Base-by-base conservation (phyloP, 1,140 invertebrate genomes). In the Zophobas atratus region DNA sequence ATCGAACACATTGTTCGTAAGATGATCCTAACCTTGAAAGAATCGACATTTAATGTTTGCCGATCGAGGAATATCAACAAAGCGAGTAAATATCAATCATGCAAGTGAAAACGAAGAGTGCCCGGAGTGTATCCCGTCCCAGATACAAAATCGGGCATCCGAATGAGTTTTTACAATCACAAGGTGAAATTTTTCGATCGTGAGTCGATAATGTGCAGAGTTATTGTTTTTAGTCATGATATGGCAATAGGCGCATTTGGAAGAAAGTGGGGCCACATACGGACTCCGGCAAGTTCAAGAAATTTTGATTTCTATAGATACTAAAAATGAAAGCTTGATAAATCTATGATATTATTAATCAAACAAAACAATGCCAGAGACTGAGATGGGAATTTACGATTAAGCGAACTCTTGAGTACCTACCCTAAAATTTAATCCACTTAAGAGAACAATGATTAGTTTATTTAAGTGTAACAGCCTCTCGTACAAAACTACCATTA, bases 171-270 rank as follows among this genome's bases (percentile, higher is more conserved):
- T 60, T 60, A 35, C 36, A 60, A 60, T 60, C 56, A 60, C 35
- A 60, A 60, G 35, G 56, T 60, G 56, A 60, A 60, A 60, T 60
- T 60, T 60, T 60, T 60, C 36, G 56, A 60, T 60, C 56, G 56
- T 60, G 56, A 60, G 56, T 60, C 56, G 56, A 60, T 60, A 60
- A 36, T 60, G 56, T 53, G 49, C 49, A 53, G 43, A 46, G 3
- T 53, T 32, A 53, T 53, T 8, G 49, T 53, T 60, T 60, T 60
- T n/a, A 60, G 35, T 60, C 35, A 1, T 60, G 49, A 53, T 53
- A 53, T 32, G 5, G 4, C 49, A 20, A 53, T 53, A 20, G 6
- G 20, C 49, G 20, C 49, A 53, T 53, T 53, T 53, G 49, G 20
- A 53, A 20, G 20, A 53, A 53, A 20, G 3, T 46, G 43, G 8